Percentiles rank a stretch among this genome's conserved stretches.
Evolutionary conservation across 2,797 vertebrate genomes (phyloP).

Genomic region (Myoxocephalus aenaeus): DNA sequence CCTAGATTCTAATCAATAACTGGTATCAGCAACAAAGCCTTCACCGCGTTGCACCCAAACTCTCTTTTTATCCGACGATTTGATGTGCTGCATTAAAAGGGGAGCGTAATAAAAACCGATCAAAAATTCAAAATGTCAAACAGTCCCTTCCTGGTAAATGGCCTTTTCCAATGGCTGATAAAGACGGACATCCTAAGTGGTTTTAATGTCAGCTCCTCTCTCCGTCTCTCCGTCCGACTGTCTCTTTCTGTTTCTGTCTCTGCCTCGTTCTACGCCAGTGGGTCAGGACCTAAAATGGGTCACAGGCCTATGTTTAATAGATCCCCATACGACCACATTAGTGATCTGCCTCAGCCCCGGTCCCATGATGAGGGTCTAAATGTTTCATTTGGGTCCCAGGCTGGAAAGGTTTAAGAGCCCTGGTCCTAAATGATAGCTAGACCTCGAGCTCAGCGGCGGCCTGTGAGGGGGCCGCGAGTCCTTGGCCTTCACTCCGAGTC

Average conservation of each 20-base stretch:
- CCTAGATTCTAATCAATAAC: slow-evolving; percentile 4
- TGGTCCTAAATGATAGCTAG: slow-evolving; percentile 75
- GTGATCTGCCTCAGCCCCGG: slow-evolving; percentile 63
- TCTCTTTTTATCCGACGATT: background rate
- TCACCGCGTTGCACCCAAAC: background rate
- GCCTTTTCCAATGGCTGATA: slow-evolving; percentile 54
- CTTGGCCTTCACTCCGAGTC: slow-evolving; percentile 72
- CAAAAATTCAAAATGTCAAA: slow-evolving; percentile 63
- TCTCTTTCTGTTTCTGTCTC: slow-evolving; percentile 8
- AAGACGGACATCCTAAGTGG: slow-evolving; percentile 60
- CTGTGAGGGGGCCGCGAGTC: slow-evolving; percentile 62
- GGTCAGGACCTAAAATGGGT: slow-evolving; percentile 78
- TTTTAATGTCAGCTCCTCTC: slow-evolving; percentile 60
- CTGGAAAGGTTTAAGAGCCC: slow-evolving; percentile 75
- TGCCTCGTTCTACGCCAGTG: slow-evolving; percentile 42
- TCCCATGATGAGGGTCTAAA: slow-evolving; percentile 71
- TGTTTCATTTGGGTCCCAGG: slow-evolving; percentile 76
- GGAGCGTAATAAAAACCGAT: slow-evolving; percentile 6
- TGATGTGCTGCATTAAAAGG: slow-evolving; percentile 15
- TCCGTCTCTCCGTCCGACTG: slow-evolving; percentile 27
- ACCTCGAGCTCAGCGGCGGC: slow-evolving; percentile 56
- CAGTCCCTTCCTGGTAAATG: slow-evolving; percentile 41
- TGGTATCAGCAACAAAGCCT: background rate
- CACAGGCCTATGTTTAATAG: slow-evolving; percentile 76
- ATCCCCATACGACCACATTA: slow-evolving; percentile 61